phyloP scores from a whole-genome alignment of 2,113 vertebrate genomes.

The Tyto alba region DNA sequence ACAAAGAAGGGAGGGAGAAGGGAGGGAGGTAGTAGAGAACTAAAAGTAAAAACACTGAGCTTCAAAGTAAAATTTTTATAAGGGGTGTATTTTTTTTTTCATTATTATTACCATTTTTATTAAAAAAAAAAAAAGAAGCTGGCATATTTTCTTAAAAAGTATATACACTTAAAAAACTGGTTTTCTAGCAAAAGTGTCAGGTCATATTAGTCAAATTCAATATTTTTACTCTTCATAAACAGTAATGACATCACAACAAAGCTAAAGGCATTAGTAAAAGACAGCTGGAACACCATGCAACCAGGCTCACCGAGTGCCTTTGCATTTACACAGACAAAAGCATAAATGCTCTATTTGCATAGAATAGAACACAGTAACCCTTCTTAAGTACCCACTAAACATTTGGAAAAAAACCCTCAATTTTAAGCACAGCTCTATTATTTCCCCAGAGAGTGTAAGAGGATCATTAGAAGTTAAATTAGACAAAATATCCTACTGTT shows the following conservation, averaged over 20 bases:
- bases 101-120: constrained; percentile 2
- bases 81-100: constrained; percentile 37
- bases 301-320: not conserved
- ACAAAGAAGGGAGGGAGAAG: constrained; percentile 98
- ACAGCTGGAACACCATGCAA: not conserved
- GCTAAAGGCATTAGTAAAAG: not conserved
- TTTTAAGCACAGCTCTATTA: not conserved
- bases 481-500: not conserved
- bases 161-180: not conserved
- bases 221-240: not conserved
- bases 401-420: not conserved
- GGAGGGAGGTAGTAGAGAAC: constrained; percentile 95
- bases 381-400: not conserved
- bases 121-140: not conserved
- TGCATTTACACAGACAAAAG: not conserved
- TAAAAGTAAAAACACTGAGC: constrained; percentile 96
- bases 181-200: not conserved
- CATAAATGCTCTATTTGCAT: not conserved
- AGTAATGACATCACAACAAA: not conserved
- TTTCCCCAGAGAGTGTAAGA: not conserved
- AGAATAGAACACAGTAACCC: not conserved
- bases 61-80: constrained; percentile 77
- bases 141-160: not conserved
- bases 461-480: not conserved
- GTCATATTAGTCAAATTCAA: not conserved